Conservation (phyloP, 92 coral and sea anemone species). For the Meandrina meandrites region DNA sequence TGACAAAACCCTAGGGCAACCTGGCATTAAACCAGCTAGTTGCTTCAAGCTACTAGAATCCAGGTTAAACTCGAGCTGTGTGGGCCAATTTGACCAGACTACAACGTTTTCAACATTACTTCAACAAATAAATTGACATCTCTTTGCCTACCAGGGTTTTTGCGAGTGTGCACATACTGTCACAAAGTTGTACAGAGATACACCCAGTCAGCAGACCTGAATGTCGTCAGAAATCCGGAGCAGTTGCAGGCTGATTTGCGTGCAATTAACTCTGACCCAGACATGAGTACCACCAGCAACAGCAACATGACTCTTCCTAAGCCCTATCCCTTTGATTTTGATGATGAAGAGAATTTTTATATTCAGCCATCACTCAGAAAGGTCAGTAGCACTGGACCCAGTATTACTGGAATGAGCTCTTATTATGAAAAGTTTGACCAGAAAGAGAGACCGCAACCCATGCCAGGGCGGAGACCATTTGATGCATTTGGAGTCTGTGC, state of each 20-base stretch:
- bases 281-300: slow-evolving; percentile 42
- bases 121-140: not conserved
- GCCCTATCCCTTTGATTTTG: slow-evolving; percentile 66
- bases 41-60: too few species aligned
- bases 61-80: not conserved
- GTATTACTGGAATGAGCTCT: slow-evolving; percentile 28
- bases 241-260: slow-evolving; percentile 86
- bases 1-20: too few species aligned
- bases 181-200: slow-evolving; percentile 84
- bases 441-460: slow-evolving; percentile 53
- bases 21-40: too few species aligned
- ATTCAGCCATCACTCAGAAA: slow-evolving; percentile 43
- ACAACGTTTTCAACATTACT: too few species aligned
- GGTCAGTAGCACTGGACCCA: slow-evolving; percentile 36
- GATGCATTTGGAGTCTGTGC: slow-evolving; percentile 99
- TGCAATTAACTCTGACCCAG: slow-evolving; percentile 67
- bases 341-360: slow-evolving; percentile 79
- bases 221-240: slow-evolving; percentile 69
- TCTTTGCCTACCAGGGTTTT: slow-evolving; percentile 63
- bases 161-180: slow-evolving; percentile 94
- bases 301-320: slow-evolving; percentile 45
- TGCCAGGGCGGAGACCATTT: slow-evolving; percentile 67
- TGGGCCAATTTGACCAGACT: not conserved
- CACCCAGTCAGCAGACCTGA: slow-evolving; percentile 81
- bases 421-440: slow-evolving; percentile 69